phyloP scores from a whole-genome alignment of 2,797 vertebrate species.

The Nyctalus aviator region DNA sequence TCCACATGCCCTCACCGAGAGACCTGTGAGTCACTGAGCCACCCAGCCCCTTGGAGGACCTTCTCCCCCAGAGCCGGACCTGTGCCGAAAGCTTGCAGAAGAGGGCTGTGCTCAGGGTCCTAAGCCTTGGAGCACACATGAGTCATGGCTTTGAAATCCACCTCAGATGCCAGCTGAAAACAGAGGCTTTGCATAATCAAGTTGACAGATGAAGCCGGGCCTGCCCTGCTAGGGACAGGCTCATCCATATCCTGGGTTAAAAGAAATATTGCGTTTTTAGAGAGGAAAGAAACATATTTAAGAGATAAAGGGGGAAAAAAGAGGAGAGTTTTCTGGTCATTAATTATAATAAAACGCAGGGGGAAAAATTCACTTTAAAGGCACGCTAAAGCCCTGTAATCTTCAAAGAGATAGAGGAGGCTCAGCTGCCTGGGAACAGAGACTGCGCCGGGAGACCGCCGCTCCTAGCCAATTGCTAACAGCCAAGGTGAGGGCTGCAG shows the following conservation, averaged over 20 bases:
- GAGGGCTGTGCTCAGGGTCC: background rate
- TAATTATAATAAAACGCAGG: conserved; percentile 89
- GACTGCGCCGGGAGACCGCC: background rate
- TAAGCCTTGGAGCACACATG: conserved; percentile 70
- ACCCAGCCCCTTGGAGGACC: background rate
- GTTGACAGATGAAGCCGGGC: conserved; percentile 88
- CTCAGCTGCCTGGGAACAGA: conserved; percentile 66
- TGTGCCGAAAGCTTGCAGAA: background rate
- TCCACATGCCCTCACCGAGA: rapidly evolving
- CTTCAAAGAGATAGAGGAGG: conserved; percentile 87
- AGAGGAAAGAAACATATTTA: conserved; percentile 90
- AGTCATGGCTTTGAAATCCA: conserved; percentile 88
- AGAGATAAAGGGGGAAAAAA: conserved; percentile 88
- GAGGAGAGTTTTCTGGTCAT: conserved; percentile 88
- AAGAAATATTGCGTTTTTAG: conserved; percentile 90
- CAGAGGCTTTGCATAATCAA: conserved; percentile 88
- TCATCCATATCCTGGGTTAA: conserved; percentile 89
- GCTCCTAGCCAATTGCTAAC: background rate
- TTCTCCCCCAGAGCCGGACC: background rate
- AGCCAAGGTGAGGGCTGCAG: background rate
- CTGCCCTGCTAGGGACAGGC: conserved; percentile 85
- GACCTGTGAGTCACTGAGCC: background rate
- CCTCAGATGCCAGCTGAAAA: conserved; percentile 86
- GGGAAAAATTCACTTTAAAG: conserved; percentile 88
- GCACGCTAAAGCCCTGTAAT: conserved; percentile 86